Evolutionary conservation across 1,140 invertebrate species (phyloP).

Genomic region (Zaprionus capensis): DNA sequence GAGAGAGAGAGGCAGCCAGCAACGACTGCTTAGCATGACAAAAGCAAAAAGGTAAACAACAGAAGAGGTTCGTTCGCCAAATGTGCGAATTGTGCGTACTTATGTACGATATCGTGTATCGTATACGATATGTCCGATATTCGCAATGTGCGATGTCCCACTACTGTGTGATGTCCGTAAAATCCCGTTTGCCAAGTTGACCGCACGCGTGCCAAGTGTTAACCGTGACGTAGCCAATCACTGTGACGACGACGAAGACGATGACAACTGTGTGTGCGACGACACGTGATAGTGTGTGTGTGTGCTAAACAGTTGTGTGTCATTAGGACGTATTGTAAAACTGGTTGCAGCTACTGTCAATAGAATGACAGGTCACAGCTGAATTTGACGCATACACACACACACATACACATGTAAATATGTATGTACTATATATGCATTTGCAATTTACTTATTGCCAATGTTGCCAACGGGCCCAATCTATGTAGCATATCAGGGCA

Average conservation of each 20-base stretch:
- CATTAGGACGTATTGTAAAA: conserved; percentile 40
- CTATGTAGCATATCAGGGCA: conserved; percentile 12
- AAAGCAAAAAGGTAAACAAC: conserved; percentile 68
- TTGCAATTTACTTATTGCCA: conserved; percentile 48
- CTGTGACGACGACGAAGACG: conserved; percentile 14
- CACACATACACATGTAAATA: not conserved
- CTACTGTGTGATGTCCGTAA: not conserved
- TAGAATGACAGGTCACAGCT: conserved; percentile 5
- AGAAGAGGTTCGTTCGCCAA: conserved; percentile 59
- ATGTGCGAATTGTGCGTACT: conserved; percentile 54
- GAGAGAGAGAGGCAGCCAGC: not conserved
- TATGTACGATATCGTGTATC: not conserved
- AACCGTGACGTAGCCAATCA: conserved; percentile 49
- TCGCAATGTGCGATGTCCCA: conserved; percentile 14
- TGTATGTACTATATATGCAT: conserved; percentile 18
- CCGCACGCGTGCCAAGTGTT: conserved; percentile 31
- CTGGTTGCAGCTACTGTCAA: conserved; percentile 33
- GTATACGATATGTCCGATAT: not conserved
- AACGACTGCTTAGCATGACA: conserved; percentile 5
- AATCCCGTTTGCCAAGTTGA: conserved; percentile 9
- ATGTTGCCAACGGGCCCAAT: conserved; percentile 54
- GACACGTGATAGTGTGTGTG: not conserved
- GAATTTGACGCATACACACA: not conserved
- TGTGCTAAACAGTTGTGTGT: conserved; percentile 42
- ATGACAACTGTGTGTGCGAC: conserved; percentile 19